Percentiles rank a stretch among this genome's conserved stretches.
Conservation (phyloP, 35 echinoderm and acorn worm genomes). For the Holothuria glaberrima region DNA sequence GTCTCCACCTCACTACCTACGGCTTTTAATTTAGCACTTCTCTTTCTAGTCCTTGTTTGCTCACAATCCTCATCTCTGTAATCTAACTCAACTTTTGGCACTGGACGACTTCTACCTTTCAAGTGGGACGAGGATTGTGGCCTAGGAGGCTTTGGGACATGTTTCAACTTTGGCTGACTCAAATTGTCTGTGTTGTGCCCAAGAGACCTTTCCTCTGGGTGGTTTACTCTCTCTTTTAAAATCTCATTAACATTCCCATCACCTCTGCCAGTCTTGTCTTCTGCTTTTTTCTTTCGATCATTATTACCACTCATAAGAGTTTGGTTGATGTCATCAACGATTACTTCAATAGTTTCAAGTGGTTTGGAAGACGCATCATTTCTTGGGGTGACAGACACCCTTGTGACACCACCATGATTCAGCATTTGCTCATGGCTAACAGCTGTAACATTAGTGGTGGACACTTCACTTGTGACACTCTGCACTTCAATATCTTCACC, state of each 20-base stretch:
- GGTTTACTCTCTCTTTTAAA: too few relatives aligned
- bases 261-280: not conserved
- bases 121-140: not conserved
- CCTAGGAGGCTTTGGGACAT: slow-evolving; percentile 27
- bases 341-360: not conserved
- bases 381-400: slow-evolving; percentile 10
- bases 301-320: too few relatives aligned
- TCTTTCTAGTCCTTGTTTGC: not conserved
- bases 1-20: not conserved
- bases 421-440: not conserved
- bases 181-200: not conserved
- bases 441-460: not conserved
- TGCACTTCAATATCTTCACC: slow-evolving; percentile 33
- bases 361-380: not conserved
- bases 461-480: slow-evolving; percentile 47
- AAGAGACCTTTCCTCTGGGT: too few relatives aligned
- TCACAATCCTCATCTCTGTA: not conserved
- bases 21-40: not conserved
- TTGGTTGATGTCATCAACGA: not conserved
- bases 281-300: not conserved
- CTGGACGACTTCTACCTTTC: not conserved
- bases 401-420: not conserved
- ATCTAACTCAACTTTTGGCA: slow-evolving; percentile 24
- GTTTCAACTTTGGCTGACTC: not conserved
- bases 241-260: too few relatives aligned